Evolutionary conservation across 1,140 invertebrate species (phyloP).

Genomic region (Phthorimaea operculella): DNA sequence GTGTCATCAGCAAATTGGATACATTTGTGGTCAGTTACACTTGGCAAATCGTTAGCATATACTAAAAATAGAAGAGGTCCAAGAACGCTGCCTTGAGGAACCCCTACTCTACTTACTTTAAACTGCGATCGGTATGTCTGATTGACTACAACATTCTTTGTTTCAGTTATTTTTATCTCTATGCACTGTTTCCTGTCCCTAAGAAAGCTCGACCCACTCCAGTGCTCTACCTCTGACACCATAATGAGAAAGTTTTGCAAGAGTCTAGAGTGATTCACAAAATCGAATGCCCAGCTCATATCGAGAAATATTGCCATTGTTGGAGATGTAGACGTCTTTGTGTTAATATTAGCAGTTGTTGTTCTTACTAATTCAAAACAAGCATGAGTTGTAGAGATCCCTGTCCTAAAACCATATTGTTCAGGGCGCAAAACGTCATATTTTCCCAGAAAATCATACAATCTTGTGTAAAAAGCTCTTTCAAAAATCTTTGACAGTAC

Average conservation of each 20-base stretch:
- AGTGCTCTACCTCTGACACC: constrained; percentile 2
- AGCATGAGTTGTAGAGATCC: background rate
- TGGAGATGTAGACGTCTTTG: background rate
- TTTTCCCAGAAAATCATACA: background rate
- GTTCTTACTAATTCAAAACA: background rate
- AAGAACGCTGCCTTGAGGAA: constrained; percentile 3
- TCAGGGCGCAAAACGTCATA: background rate
- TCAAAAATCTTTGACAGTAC: background rate
- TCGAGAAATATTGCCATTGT: background rate
- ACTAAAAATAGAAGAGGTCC: too few relatives aligned
- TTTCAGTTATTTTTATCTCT: background rate
- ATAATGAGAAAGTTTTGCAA: too few relatives aligned
- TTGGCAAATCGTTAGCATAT: too few relatives aligned
- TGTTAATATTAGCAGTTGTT: background rate
- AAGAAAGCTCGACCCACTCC: background rate
- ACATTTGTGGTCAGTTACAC: too few relatives aligned
- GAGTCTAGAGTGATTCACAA: constrained; percentile 3
- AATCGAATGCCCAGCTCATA: constrained; percentile 8
- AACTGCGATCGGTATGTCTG: background rate
- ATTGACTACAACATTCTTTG: background rate
- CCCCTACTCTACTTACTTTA: background rate
- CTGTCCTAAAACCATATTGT: background rate
- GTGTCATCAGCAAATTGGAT: too few relatives aligned
- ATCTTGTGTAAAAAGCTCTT: background rate
- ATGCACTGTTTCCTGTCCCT: background rate